phyloP scores from a whole-genome alignment of 2,113 vertebrate genomes.

The Eira barbara region DNA sequence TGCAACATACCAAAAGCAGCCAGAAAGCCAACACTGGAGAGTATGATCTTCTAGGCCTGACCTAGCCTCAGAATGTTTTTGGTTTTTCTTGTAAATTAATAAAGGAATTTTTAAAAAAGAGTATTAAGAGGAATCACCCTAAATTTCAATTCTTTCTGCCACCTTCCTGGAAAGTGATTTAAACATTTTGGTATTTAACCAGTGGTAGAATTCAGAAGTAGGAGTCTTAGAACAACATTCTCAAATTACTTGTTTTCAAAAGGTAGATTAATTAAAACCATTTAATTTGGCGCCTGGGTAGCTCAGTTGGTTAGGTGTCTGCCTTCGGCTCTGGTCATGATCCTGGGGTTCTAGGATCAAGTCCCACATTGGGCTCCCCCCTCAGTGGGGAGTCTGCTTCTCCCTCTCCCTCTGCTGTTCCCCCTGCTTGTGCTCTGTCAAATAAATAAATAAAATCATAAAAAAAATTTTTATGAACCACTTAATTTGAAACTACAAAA shows the following conservation, averaged over 20 bases:
- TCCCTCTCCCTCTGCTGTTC: no score
- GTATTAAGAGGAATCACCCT: not conserved
- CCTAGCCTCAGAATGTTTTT: not conserved
- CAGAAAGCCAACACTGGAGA: not conserved
- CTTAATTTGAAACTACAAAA: not conserved
- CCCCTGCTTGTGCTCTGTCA: no score
- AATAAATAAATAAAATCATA: no score
- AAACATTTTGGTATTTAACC: not conserved
- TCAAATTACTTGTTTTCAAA: not conserved
- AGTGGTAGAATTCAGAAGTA: not conserved
- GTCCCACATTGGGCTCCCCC: no score
- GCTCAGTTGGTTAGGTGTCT: no score
- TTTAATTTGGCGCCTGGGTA: not conserved
- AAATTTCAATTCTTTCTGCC: constrained; percentile 7
- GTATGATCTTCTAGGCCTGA: not conserved
- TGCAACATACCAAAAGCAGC: not conserved
- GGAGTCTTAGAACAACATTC: not conserved
- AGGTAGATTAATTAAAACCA: not conserved
- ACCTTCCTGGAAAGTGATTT: not conserved
- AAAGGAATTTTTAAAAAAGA: not conserved
- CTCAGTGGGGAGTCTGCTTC: no score
- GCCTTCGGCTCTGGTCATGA: no score
- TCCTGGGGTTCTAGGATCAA: no score
- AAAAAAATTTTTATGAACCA: not conserved
- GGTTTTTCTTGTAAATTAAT: not conserved